Percentiles rank a stretch among this genome's conserved stretches.
phyloP scores from a whole-genome alignment of 2,888 invertebrate genomes.

The Lasioglossum figueresi region DNA sequence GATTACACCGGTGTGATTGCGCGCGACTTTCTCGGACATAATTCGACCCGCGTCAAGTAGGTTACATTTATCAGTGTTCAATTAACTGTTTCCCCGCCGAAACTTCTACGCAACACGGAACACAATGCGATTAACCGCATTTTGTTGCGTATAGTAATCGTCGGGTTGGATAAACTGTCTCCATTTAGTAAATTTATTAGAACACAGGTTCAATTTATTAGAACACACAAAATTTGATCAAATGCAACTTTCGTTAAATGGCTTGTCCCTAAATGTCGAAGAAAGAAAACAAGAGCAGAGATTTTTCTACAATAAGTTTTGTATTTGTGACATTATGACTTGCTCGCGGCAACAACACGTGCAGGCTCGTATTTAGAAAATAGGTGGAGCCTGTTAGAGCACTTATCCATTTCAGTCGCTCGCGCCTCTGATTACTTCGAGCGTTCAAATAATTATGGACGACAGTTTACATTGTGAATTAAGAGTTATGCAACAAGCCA shows the following conservation, averaged over 20 bases:
- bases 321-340: background rate
- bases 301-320: background rate
- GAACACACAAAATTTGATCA: too few species aligned
- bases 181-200: background rate
- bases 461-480: background rate
- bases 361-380: background rate
- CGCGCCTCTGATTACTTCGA: background rate
- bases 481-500: background rate
- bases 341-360: too few species aligned
- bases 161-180: background rate
- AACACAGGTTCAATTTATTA: too few species aligned
- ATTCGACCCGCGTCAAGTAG: constrained; percentile 43
- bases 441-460: background rate
- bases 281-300: background rate
- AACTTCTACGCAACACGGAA: background rate
- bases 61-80: constrained; percentile 34
- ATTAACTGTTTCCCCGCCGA: constrained; percentile 31
- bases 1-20: constrained; percentile 20
- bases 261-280: background rate
- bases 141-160: background rate
- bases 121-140: background rate
- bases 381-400: background rate
- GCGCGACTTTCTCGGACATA: constrained; percentile 43
- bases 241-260: background rate
- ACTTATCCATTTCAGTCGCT: background rate